Evolutionary conservation across 2,888 invertebrate genomes (phyloP), one percentile per base, ranked within the genome.

Genomic region (Saturnia japonica): DNA sequence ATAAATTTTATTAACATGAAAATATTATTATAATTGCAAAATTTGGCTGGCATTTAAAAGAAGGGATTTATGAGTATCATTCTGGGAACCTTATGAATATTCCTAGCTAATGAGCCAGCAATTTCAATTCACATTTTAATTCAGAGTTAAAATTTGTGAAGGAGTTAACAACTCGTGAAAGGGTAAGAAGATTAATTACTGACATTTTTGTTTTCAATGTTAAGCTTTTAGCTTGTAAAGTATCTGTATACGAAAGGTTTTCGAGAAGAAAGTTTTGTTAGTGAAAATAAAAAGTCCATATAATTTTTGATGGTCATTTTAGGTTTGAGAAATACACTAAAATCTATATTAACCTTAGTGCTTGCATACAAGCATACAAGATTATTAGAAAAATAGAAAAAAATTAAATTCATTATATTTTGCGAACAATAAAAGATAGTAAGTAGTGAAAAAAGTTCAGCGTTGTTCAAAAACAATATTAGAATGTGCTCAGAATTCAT

Each of bases 181-280:
- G 93, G 93, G 90, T 90, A 90, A 89, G 92, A 90, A 89, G 92
- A 93, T 92, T 93, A 90, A 93, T 93, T 87, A 83, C 88, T 83
- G 84, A 71, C 86, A 88, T 90, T 92, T 91, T 88, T 86, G 86
- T 82, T 60, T 60, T 60, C 57, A 14, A 60, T 60, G 28, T 14
- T 0, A 28, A 60, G 22, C n/a, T n/a, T 51, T 54, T 22, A 54
- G 54, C 54, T 22, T 16, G 11, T 60, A 28, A 28, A 25, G 28
- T 14, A 60, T 12, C n/a, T n/a, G n/a, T n/a, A 34, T 34, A 6
- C 34, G 34, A 34, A 34, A 34, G 34, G 34, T 34, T 34, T 34
- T 34, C 34, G 34, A n/a, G n/a, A 34, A 34, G 34, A 34, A 34
- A 34, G 3, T 34, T 34, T 2, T 34, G 6, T 2, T 34, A 6